A percentile compares a stretch with the other conserved stretches of the same genome.
Conservation (phyloP, 1,140 invertebrate genomes). For the Pseudomyrmex sp. region DNA sequence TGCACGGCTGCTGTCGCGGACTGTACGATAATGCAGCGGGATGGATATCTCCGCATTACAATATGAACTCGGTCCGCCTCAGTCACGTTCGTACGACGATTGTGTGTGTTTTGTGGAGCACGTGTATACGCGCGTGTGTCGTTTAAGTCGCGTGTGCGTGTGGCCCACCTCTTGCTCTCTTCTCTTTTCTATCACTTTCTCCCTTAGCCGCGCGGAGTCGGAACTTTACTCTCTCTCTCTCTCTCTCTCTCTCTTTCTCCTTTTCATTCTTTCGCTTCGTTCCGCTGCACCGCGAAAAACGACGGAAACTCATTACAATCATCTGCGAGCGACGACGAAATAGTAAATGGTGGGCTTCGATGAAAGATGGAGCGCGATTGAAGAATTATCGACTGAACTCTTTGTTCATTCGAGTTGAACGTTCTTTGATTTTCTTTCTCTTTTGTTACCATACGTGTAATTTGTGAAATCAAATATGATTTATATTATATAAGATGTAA, state of each 20-base stretch:
- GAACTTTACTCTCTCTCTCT: constrained; percentile 55
- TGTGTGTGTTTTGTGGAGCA: constrained; percentile 77
- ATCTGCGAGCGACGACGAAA: constrained; percentile 23
- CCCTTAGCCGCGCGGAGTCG: no score
- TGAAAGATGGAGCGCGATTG: background rate
- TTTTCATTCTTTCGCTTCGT: constrained; percentile 34
- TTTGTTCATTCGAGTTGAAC: background rate
- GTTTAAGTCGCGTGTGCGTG: constrained; percentile 76
- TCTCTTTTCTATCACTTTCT: constrained; percentile 70
- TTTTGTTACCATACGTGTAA: no score
- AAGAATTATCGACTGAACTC: background rate
- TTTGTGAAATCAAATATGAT: no score
- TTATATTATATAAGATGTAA: no score
- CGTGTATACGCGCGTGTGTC: constrained; percentile 77
- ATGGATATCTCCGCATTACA: constrained; percentile 83
- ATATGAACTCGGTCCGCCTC: constrained; percentile 83
- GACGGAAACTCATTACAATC: constrained; percentile 80
- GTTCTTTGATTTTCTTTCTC: background rate
- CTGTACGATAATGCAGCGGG: constrained; percentile 82
- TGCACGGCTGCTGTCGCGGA: constrained; percentile 74
- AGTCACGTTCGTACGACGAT: constrained; percentile 83
- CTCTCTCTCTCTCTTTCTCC: constrained; percentile 56
- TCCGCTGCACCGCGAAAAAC: constrained; percentile 61
- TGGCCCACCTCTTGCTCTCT: constrained; percentile 78
- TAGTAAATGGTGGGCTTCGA: background rate